A percentile compares a stretch with the other conserved stretches of the same genome.
These are phyloP conservation scores for Penaeus indicus DNA, from an alignment of 1,140 invertebrate genomes.

Conservation along the genomic window DNA sequence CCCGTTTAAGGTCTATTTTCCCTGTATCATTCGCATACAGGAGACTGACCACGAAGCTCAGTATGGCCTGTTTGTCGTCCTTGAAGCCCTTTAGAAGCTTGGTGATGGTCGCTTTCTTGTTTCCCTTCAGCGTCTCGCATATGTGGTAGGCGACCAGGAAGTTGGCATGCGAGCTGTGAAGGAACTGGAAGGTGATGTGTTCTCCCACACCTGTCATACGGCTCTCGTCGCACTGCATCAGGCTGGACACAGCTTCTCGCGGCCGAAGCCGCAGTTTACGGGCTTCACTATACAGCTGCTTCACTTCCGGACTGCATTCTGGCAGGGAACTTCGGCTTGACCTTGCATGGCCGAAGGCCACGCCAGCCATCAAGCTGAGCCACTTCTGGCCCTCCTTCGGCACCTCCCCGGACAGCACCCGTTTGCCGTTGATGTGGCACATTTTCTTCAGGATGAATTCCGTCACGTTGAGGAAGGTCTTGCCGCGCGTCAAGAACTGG, in stretches of 20 bases:
- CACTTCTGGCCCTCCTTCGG: slow-evolving; percentile 9
- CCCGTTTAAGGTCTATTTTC: background rate
- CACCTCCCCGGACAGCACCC: slow-evolving; percentile 13
- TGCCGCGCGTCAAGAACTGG: background rate
- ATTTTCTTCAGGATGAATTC: slow-evolving; percentile 30
- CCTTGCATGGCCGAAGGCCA: background rate
- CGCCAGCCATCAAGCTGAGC: background rate
- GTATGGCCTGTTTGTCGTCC: background rate
- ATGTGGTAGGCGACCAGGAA: no score
- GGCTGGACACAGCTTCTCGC: no score
- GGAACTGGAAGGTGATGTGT: no score
- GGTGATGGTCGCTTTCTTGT: no score
- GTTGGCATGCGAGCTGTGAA: no score
- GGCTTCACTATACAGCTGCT: no score
- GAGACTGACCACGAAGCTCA: slow-evolving; percentile 21
- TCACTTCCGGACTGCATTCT: no score
- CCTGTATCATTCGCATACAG: background rate
- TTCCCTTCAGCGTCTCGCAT: no score
- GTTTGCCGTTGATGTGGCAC: slow-evolving; percentile 37
- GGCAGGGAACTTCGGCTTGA: background rate
- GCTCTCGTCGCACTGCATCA: no score
- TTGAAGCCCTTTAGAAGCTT: background rate
- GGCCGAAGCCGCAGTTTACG: no score
- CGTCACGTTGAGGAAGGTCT: slow-evolving; percentile 25
- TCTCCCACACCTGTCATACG: no score